Percentiles rank a stretch among this genome's conserved stretches.
Evolutionary conservation across 2,113 vertebrate species (phyloP).

Genomic region (Leptobrachium ailaonicum): DNA sequence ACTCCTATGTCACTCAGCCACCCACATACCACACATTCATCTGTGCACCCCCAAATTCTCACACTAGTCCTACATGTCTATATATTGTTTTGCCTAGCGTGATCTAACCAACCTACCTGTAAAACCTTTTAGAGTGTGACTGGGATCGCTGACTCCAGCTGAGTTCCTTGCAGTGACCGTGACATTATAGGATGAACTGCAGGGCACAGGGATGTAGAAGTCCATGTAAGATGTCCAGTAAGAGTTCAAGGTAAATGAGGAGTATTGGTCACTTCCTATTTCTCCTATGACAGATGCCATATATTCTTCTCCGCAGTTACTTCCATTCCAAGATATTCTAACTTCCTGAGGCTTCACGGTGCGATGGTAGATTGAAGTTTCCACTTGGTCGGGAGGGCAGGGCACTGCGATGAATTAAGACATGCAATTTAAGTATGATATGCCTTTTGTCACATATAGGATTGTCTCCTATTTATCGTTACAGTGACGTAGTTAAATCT

Average conservation of each 20-base stretch:
- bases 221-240: constrained; percentile 64
- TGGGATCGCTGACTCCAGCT: constrained; percentile 58
- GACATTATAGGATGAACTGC: constrained; percentile 64
- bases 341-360: constrained; percentile 55
- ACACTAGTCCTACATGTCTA: too few species aligned
- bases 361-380: constrained; percentile 54
- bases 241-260: constrained; percentile 61
- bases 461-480: too few species aligned
- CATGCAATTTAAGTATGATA: neutral
- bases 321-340: constrained; percentile 57
- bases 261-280: constrained; percentile 56
- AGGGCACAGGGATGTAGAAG: constrained; percentile 70
- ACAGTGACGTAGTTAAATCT: too few species aligned
- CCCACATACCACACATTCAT: too few species aligned
- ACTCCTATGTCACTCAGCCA: too few species aligned
- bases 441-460: too few species aligned
- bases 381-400: constrained; percentile 64
- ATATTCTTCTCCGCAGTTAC: constrained; percentile 61
- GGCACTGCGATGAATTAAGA: constrained; percentile 56
- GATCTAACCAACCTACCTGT: constrained; percentile 63
- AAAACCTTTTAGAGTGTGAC: constrained; percentile 53
- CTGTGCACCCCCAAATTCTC: too few species aligned
- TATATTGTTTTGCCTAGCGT: too few species aligned
- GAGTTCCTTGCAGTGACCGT: constrained; percentile 62
- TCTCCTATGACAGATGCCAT: constrained; percentile 60